Evolutionary conservation across 2,113 vertebrate species (phyloP).

Genomic region (Dissostichus mawsoni): DNA sequence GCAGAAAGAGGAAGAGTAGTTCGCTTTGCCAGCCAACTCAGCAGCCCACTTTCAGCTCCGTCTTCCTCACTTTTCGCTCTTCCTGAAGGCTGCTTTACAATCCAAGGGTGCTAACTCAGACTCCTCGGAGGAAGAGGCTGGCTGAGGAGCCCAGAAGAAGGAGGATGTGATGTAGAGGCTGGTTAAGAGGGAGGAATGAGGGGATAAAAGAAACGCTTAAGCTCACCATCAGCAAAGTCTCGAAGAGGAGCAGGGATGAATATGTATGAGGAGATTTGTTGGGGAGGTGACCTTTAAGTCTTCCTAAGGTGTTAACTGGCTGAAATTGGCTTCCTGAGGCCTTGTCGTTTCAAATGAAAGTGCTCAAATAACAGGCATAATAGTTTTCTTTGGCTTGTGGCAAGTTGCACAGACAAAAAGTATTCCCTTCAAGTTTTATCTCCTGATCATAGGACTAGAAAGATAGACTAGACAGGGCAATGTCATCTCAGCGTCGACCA

Average conservation of each 20-base stretch:
- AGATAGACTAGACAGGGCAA: conserved; percentile 11
- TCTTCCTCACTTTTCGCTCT: conserved; percentile 21
- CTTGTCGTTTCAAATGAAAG: neutral
- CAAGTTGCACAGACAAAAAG: conserved; percentile 2
- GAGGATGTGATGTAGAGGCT: conserved; percentile 36
- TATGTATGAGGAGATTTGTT: conserved; percentile 68
- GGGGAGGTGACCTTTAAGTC: conserved; percentile 71
- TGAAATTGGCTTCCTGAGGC: conserved; percentile 25
- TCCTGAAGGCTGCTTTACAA: conserved; percentile 50
- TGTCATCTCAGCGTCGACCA: neutral
- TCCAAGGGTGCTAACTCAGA: conserved; percentile 47
- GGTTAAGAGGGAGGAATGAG: conserved; percentile 45
- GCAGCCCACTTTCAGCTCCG: conserved; percentile 24
- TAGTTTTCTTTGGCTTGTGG: neutral
- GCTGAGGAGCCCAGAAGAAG: conserved; percentile 30
- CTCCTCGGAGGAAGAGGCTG: conserved; percentile 24
- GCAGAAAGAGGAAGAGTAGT: conserved; percentile 40
- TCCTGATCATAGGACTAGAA: conserved; percentile 4
- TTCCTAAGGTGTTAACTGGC: conserved; percentile 61
- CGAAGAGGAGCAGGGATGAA: conserved; percentile 52
- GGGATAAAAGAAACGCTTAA: conserved; percentile 64
- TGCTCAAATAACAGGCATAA: conserved; percentile 16
- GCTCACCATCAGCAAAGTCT: conserved; percentile 49
- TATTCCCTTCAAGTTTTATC: neutral
- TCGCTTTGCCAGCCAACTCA: conserved; percentile 34